Conservation (phyloP, 2,113 vertebrate species). For the Maccullochella peelii region DNA sequence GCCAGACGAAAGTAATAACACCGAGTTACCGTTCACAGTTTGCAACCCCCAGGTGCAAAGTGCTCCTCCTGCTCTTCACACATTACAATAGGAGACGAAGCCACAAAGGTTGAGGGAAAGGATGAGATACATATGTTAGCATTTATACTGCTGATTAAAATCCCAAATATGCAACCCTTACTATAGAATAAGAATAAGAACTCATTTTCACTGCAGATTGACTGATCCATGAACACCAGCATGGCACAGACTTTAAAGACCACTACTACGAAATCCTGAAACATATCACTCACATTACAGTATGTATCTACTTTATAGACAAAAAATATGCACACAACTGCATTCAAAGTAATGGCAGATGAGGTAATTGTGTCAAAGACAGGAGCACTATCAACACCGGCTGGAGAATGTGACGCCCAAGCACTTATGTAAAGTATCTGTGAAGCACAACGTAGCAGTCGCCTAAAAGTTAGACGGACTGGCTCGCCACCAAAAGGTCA, state of each 20-base stretch:
- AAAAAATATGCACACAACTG: background rate
- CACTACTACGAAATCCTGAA: background rate
- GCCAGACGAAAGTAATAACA: conserved; percentile 10
- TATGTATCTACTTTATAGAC: background rate
- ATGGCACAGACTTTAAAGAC: background rate
- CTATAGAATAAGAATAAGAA: background rate
- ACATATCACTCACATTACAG: background rate
- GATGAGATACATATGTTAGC: background rate
- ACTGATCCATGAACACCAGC: background rate
- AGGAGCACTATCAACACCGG: background rate
- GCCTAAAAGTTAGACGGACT: conserved; percentile 19
- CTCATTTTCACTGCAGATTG: background rate
- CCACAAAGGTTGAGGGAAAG: too few species aligned
- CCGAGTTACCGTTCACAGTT: background rate
- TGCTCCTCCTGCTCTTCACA: conserved; percentile 63
- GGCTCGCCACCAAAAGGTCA: conserved; percentile 23
- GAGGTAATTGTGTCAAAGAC: conserved; percentile 2
- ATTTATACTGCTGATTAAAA: background rate
- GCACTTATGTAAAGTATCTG: conserved; percentile 10
- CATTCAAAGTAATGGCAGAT: background rate
- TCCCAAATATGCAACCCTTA: background rate
- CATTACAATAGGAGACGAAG: conserved; percentile 46
- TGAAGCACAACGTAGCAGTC: background rate
- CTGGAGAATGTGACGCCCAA: background rate
- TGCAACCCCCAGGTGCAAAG: background rate